Base-by-base conservation (phyloP, 2,888 invertebrate species). In the Eilema griseolum region DNA sequence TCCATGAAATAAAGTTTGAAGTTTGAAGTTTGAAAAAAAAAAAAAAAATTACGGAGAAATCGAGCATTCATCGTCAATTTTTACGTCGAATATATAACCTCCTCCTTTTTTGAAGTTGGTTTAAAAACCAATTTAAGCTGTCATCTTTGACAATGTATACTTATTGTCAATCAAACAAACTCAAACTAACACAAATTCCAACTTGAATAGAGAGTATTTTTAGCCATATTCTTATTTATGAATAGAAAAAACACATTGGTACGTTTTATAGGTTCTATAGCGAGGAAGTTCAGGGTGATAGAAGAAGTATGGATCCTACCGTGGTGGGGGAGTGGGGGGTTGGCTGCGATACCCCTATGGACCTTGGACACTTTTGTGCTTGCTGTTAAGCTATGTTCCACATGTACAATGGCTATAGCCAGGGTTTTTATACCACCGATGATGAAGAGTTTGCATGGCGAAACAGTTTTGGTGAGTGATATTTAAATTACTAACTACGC, bases 221-320 rank as follows among this genome's bases (percentile, higher is more conserved):
- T 20, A 46, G 5, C 20, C 46, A 57, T 57, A 85, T 82, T 80
- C 77, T 88, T 74, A 83, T 89, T 85, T 87, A 94, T 93, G 93
- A 82, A 88, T 89, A 92, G 88, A 82, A 90, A 86, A 86, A 94
- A 92, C 79, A 86, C 93, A 84, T 83, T 93, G 20, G 87, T 91
- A 70, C 87, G 92, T 76, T 85, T 86, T 12, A 77, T 95, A 78
- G 90, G 92, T 61, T 76, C 79, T 62, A 78, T 92, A 66, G 95
- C 95, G 56, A 87, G 93, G 67, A 93, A 90, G 79, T 95, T 94
- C 70, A 87, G 95, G 78, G 85, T 88, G 5, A 77, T 92, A 14
- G 93, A 95, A 77, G 95, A 95, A 80, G 87, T 89, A 81, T 95
- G 94, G 93, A 89, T 95, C 57, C 77, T 94, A 57, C 94, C 95